Evolutionary conservation across 2,113 vertebrate species (phyloP).

Genomic region (Sander lucioperca): DNA sequence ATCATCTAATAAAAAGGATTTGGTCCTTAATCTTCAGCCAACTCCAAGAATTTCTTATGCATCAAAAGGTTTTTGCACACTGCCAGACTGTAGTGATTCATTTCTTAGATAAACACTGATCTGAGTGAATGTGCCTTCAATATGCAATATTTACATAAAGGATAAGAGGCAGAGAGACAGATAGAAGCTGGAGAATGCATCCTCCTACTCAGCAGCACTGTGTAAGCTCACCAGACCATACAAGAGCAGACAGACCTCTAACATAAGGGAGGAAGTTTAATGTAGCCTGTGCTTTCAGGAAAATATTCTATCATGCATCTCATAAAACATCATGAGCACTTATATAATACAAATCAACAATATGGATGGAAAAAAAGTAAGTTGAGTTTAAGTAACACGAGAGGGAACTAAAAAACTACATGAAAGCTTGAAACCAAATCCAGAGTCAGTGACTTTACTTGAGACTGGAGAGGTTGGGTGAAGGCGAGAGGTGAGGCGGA

Average conservation of each 20-base stretch:
- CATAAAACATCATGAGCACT: conserved; percentile 48
- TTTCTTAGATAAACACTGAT: conserved; percentile 69
- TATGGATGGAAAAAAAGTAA: conserved; percentile 13
- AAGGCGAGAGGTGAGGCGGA: conserved; percentile 68
- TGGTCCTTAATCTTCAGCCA: conserved; percentile 67
- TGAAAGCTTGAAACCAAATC: conserved; percentile 69
- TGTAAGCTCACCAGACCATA: conserved; percentile 70
- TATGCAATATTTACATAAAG: conserved; percentile 68
- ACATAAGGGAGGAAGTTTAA: conserved; percentile 53
- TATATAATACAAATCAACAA: conserved; percentile 3
- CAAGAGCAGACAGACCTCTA: conserved; percentile 51
- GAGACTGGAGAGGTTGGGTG: conserved; percentile 40
- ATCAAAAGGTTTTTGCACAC: conserved; percentile 58
- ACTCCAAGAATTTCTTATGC: conserved; percentile 56
- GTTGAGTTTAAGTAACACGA: conserved; percentile 25
- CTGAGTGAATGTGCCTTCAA: conserved; percentile 59
- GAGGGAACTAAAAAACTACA: conserved; percentile 33
- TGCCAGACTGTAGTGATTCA: conserved; percentile 62
- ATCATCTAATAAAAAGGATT: conserved; percentile 58
- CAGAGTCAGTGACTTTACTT: conserved; percentile 49
- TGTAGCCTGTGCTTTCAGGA: conserved; percentile 56
- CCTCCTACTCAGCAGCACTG: conserved; percentile 62
- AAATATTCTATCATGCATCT: conserved; percentile 56
- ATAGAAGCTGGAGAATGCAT: conserved; percentile 55
- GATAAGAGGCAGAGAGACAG: conserved; percentile 47